Conservation (phyloP, 2,113 vertebrate species). For the Oncorhynchus masou region DNA sequence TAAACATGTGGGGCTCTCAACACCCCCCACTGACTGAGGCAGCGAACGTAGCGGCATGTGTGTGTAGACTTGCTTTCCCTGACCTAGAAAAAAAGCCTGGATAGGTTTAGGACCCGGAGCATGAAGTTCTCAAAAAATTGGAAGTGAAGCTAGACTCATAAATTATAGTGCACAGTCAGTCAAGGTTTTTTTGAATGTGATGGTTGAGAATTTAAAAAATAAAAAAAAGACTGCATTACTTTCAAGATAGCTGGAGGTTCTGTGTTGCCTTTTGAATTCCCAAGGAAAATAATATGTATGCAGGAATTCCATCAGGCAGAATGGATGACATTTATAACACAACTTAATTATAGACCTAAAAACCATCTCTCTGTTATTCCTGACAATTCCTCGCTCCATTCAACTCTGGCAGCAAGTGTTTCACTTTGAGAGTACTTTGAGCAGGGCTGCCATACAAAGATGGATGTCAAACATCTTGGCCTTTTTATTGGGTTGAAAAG, state of each 20-base stretch:
- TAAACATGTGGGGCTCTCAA: slow-evolving; percentile 39
- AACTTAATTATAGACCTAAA: slow-evolving; percentile 80
- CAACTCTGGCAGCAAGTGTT: slow-evolving; percentile 69
- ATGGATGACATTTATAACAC: slow-evolving; percentile 77
- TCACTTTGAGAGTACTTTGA: slow-evolving; percentile 72
- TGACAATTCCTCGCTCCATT: slow-evolving; percentile 65
- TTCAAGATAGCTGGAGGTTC: slow-evolving; percentile 61
- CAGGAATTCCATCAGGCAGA: slow-evolving; percentile 72
- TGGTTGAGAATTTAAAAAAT: slow-evolving; percentile 40
- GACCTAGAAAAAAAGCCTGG: slow-evolving; percentile 37
- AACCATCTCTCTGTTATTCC: slow-evolving; percentile 75
- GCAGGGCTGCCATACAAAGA: slow-evolving; percentile 59
- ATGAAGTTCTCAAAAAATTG: slow-evolving; percentile 58
- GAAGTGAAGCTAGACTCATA: slow-evolving; percentile 58
- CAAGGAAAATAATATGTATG: slow-evolving; percentile 73
- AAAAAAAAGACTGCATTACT: slow-evolving; percentile 58
- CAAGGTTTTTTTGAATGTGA: slow-evolving; percentile 64
- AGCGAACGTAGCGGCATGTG: neutral
- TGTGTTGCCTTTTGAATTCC: slow-evolving; percentile 71
- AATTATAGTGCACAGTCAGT: slow-evolving; percentile 63
- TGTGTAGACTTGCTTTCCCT: slow-evolving; percentile 26
- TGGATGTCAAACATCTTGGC: slow-evolving; percentile 74
- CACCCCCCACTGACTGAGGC: slow-evolving; percentile 18
- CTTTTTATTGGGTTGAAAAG: slow-evolving; percentile 69
- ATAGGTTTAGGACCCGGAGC: slow-evolving; percentile 38